Evolutionary conservation across 2,888 invertebrate species (phyloP).

Genomic region (Tachystola acroxantha): DNA sequence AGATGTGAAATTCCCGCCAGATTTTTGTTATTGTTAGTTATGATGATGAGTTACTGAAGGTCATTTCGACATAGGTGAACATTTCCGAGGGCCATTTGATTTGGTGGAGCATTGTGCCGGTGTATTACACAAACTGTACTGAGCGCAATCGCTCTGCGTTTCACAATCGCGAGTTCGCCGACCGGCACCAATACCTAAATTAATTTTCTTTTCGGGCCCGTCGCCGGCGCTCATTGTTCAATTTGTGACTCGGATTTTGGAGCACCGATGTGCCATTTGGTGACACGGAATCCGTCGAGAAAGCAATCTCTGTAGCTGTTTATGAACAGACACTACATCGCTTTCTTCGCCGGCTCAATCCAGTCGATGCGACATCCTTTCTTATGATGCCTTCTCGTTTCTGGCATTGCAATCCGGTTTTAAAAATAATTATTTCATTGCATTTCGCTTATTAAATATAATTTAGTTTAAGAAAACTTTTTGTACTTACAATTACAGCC

Average conservation of each 20-base stretch:
- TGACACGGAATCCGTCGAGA: constrained; percentile 38
- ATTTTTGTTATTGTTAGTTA: constrained; percentile 1
- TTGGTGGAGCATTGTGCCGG: constrained; percentile 63
- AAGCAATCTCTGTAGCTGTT: constrained; percentile 21
- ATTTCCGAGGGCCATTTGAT: constrained; percentile 63
- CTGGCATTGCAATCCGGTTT: background rate
- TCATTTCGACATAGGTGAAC: constrained; percentile 59
- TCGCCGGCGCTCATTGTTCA: constrained; percentile 64
- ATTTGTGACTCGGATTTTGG: constrained; percentile 59
- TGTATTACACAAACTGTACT: constrained; percentile 70
- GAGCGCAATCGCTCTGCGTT: constrained; percentile 69
- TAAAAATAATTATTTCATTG: constrained; percentile 2
- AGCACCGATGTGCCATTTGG: constrained; percentile 44
- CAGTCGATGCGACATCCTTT: constrained; percentile 6
- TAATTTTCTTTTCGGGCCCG: constrained; percentile 72
- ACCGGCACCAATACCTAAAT: constrained; percentile 77
- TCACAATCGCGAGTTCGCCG: constrained; percentile 71
- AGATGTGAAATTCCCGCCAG: no score
- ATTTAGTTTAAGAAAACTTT: background rate
- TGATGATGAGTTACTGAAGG: constrained; percentile 18
- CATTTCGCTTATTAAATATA: background rate
- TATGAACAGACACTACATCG: constrained; percentile 23
- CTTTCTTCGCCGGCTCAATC: constrained; percentile 11
- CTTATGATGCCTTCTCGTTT: background rate
- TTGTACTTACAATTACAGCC: background rate